Evolutionary conservation across 1,140 invertebrate species (phyloP), one percentile per base, ranked within the genome.

Genomic region (Venturia canescens): DNA sequence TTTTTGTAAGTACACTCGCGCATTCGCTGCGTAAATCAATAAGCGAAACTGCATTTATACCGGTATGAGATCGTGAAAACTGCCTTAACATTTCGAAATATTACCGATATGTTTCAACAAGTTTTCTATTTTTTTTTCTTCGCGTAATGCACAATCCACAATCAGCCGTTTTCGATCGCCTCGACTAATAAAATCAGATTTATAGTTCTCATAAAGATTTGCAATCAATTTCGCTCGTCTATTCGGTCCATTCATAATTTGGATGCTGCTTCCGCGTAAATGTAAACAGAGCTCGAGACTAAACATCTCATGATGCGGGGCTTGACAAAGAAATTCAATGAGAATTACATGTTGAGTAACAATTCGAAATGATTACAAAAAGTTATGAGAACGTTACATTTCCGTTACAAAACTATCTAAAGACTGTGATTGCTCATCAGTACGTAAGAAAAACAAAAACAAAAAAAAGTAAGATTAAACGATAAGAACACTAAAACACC

Each of bases 1-100:
- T 38, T 67, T 66, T 67, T 78, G 67, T 66, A 78, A 78, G 66
- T 78, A 67, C 60, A 78, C n/a, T n/a, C n/a, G n/a, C n/a, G n/a
- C n/a, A 63, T 67, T 78, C 44, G n/a, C 26, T 78, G n/a, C 15
- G n/a, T 27, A 21, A 69, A 31, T 31, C 29, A 31, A 31, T 31
- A 9, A 63, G 23, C 13, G 11, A 31, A 31, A 69, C 15, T 23
- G 60, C 27, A 16, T n/a, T 69, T 69, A 31, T 11, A 69, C 27
- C 66, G 76, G 67, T 18, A 63, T 27, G 76, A 78, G 29, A 63
- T 63, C 44, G 60, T 38, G 26, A 67, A 78, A 63, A 67, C 31
- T 34, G 29, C 15, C 9, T 69, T 31, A 16, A 31, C 27, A 27
- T 69, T 69, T 69, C n/a, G 26, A 69, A 69, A 69, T 69, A 31